Evolutionary conservation across 2,888 invertebrate species (phyloP), one percentile per base, ranked within the genome.

Genomic region (Tetropium fuscum): DNA sequence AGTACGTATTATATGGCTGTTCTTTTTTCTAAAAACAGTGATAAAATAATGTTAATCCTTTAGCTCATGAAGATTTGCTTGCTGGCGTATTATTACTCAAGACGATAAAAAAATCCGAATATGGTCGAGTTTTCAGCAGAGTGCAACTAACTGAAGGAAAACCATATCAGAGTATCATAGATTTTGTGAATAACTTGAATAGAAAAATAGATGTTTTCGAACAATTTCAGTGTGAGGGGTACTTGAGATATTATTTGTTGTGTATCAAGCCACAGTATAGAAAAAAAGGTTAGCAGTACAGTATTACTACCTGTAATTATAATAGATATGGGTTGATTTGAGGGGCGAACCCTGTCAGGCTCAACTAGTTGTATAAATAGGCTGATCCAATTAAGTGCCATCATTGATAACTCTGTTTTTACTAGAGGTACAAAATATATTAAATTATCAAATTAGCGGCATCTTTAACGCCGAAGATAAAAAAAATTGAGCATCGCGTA

Each of bases 201-300:
- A 63, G 80, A 36, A 79, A 78, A 68, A 71, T 75, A 2, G 78
- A 81, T 54, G 65, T 81, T 51, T 81, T 72, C 55, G 72, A 72
- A 7, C 60, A 65, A 11, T 78, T 72, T 49, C 64, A 78, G 3
- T 78, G 79, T 53, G 78, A 80, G 2, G 59, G 60, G 3, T 80
- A 74, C 58, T 60, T 81, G n/a, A 66, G 75, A 32, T 78, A 73
- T 59, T 77, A 77, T 49, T 53, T 77, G 13, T 45, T 81, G 1
- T 80, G 79, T 51, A 67, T 81, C 8, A 67, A 69, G 16, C 73
- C 75, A 0, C 70, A 76, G 13, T 78, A 77, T 51, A 66, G 80
- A 30, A 64, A 72, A 7, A 69, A 67, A 66, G 69, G 79, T 78
- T 63, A 66, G 57, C 13, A n/a, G n/a, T n/a, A n/a, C n/a, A n/a